Base-by-base conservation (phyloP, 1,140 invertebrate genomes). In the Phthorimaea operculella region DNA sequence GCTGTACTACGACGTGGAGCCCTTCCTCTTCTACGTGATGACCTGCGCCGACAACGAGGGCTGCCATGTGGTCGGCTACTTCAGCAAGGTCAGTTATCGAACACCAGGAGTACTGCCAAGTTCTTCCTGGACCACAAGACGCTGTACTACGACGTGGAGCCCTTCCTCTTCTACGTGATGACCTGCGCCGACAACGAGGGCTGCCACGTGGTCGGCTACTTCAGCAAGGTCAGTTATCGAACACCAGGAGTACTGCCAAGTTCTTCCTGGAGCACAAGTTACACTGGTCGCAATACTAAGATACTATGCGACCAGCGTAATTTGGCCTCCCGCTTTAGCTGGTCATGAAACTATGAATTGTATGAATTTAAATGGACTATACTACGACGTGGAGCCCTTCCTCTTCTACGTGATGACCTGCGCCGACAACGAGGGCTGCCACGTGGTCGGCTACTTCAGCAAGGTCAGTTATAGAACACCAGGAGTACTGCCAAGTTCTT, bases 401-500 rank as follows among this genome's bases (percentile, higher is more conserved):
- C 88, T 98, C 0, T 99, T 99, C 86, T 99, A 99, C 79, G 95
- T 98, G 1, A 98, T 99, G 96, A 99, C 97, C 0, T 91, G 95
- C 60, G 91, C 91, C 16, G 96, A 99, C 77, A 87, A 89, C 6
- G 94, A 97, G 74, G 97, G 97, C 1, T 98, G 96, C 79, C 97
- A 99, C 70, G 95, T 97, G 16, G 95, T 99, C 9, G 97, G 97
- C 15, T 99, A 99, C 81, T 99, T 99, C 76, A 98, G 96, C n/a
- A n/a, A n/a, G n/a, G n/a, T n/a, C n/a, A n/a, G n/a, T n/a, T n/a
- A n/a, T n/a, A n/a, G n/a, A 94, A 53, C 96, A 98, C 76, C 99
- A 99, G 82, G 94, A 96, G 60, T 99, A 98, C 72, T 99, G 97
- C 97, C 1, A 99, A 99, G 84, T 95, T 98, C 77, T 99, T 99